Conservation (phyloP, 2,797 vertebrate species). For the Pelochelys cantorii region DNA sequence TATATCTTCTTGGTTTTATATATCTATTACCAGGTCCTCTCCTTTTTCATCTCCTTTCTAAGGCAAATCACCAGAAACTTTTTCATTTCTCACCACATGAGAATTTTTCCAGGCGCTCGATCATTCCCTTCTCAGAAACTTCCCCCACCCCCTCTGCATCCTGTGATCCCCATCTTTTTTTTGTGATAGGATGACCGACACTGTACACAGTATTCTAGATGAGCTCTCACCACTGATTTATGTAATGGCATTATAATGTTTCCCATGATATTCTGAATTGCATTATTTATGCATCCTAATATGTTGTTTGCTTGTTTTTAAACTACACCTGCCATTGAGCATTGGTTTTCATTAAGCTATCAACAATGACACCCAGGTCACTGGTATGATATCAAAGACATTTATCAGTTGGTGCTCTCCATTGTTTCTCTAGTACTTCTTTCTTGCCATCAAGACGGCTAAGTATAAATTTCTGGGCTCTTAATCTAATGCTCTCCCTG, state of each 20-base stretch:
- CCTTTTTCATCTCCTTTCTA: too few species aligned
- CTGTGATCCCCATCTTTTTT: not conserved
- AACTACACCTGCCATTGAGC: not conserved
- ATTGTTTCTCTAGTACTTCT: not conserved
- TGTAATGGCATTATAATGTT: not conserved
- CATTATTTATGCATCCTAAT: not conserved
- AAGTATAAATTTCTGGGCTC: not conserved
- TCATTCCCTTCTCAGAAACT: constrained; percentile 18
- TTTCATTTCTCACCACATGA: not conserved
- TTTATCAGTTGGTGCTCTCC: not conserved
- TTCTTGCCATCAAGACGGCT: not conserved
- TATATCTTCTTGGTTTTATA: not conserved
- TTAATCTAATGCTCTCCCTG: not conserved
- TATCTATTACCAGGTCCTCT: too few species aligned
- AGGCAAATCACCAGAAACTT: too few species aligned
- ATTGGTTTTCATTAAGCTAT: not conserved
- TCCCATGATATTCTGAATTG: not conserved
- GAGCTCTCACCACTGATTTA: not conserved
- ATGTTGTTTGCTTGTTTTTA: not conserved
- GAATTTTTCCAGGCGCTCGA: not conserved
- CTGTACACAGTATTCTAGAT: not conserved
- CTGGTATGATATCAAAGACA: not conserved
- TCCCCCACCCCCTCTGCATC: not conserved
- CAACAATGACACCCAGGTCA: not conserved
- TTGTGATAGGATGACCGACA: not conserved